Percentiles rank a stretch among this genome's conserved stretches.
Conservation (phyloP, 2,888 invertebrate genomes). For the Dorcus parallelipipedus region DNA sequence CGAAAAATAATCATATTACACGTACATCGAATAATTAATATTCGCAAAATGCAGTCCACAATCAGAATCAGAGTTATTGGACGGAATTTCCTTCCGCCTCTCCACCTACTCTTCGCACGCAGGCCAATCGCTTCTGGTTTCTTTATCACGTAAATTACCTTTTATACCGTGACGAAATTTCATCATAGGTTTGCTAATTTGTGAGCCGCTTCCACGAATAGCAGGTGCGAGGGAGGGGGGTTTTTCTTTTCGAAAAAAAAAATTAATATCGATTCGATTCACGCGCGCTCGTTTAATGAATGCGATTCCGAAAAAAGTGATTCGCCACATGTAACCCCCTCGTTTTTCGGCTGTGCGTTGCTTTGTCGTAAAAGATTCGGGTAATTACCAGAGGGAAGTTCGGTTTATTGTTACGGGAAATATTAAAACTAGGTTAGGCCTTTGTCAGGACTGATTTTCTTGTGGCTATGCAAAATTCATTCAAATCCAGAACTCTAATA, state of each 20-base stretch:
- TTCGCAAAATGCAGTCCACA: not conserved
- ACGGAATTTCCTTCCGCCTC: not conserved
- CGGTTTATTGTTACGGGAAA: not conserved
- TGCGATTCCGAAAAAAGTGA: too few relatives aligned
- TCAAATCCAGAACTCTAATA: too few relatives aligned
- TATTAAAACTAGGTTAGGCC: not conserved
- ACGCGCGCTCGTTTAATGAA: too few relatives aligned
- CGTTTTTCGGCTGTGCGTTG: too few relatives aligned
- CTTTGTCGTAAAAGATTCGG: not conserved
- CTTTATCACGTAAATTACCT: not conserved
- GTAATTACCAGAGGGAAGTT: not conserved
- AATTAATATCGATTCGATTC: too few relatives aligned
- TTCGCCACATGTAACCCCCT: too few relatives aligned
- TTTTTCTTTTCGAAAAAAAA: too few relatives aligned
- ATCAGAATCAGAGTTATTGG: not conserved
- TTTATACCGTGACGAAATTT: too few relatives aligned
- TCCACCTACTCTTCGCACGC: constrained; percentile 5
- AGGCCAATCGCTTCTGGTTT: constrained; percentile 10
- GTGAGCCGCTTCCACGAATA: too few relatives aligned
- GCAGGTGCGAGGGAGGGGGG: too few relatives aligned
- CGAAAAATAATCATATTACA: constrained; percentile 13
- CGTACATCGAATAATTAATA: constrained; percentile 1
- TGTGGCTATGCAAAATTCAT: too few relatives aligned
- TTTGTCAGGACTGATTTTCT: not conserved
- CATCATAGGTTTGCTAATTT: too few relatives aligned